Evolutionary conservation across 2,888 invertebrate genomes (phyloP).

Genomic region (Lacanobia oleracea): DNA sequence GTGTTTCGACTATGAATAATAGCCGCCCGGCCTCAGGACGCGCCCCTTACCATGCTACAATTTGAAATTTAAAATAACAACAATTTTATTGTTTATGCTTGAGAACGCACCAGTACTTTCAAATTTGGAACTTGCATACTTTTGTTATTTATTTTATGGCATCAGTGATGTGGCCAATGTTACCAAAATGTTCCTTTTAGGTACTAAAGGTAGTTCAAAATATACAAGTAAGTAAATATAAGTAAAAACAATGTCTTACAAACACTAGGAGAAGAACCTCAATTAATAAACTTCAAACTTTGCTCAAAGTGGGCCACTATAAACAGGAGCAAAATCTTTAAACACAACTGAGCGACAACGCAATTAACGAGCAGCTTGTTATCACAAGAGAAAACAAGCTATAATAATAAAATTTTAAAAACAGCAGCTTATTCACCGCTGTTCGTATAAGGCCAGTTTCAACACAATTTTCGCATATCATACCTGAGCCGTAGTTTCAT

Average conservation of each 20-base stretch:
- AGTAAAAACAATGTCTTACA: background rate
- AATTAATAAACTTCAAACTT: constrained; percentile 33
- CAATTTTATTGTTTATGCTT: constrained; percentile 65
- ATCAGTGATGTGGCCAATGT: constrained; percentile 38
- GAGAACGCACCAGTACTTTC: constrained; percentile 54
- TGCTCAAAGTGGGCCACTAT: constrained; percentile 12
- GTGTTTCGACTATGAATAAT: constrained; percentile 84
- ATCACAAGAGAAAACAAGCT: constrained; percentile 34
- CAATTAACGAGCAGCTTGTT: constrained; percentile 34
- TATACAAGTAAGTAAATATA: no score
- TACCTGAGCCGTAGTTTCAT: constrained; percentile 66
- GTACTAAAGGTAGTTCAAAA: no score
- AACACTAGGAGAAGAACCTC: background rate
- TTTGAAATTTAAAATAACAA: constrained; percentile 78
- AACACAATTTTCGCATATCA: constrained; percentile 65
- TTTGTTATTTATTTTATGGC: constrained; percentile 41
- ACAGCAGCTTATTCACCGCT: constrained; percentile 10
- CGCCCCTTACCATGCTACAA: constrained; percentile 70
- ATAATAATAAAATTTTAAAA: constrained; percentile 27
- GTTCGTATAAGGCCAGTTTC: constrained; percentile 56
- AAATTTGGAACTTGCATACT: constrained; percentile 54
- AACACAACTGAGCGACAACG: constrained; percentile 21
- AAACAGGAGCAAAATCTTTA: constrained; percentile 25
- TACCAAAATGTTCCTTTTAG: constrained; percentile 28
- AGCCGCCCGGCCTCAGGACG: constrained; percentile 68